Evolutionary conservation across 2,888 invertebrate species (phyloP).

Genomic region (Biston betularia): DNA sequence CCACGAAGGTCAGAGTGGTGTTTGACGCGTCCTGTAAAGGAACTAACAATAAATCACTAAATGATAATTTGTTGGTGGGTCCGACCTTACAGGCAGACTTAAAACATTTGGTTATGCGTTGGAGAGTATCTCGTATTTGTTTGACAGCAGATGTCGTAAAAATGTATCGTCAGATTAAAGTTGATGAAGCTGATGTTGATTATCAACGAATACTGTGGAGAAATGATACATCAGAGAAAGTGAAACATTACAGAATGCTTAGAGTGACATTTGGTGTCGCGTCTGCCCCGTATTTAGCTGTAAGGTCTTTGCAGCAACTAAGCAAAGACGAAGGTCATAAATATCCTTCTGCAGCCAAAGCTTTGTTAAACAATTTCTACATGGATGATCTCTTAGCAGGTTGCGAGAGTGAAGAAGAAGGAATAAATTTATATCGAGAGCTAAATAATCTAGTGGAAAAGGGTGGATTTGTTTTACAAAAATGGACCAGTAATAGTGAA

Average conservation of each 20-base stretch:
- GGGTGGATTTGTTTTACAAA: background rate
- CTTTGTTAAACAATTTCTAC: too few species aligned
- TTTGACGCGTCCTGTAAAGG: conserved; percentile 1
- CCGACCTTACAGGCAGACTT: background rate
- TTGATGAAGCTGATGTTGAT: background rate
- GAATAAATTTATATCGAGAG: too few species aligned
- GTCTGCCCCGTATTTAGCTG: background rate
- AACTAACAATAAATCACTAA: background rate
- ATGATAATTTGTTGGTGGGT: background rate
- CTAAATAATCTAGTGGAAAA: too few species aligned
- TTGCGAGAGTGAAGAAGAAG: too few species aligned
- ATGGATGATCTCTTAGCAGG: too few species aligned
- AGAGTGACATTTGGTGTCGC: background rate
- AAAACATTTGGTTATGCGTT: background rate
- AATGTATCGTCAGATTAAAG: background rate
- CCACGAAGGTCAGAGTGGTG: background rate
- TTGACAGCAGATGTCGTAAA: background rate
- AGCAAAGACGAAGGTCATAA: background rate
- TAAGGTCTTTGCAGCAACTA: background rate
- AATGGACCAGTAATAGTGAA: conserved; percentile 3
- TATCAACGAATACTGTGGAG: background rate
- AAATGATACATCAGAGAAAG: background rate
- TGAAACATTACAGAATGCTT: background rate
- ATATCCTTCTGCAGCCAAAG: too few species aligned
- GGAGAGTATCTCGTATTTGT: background rate